These are phyloP conservation scores for Rhyacophila evoluta DNA, from an alignment of 2,888 invertebrate species.

Conservation along the genomic window DNA sequence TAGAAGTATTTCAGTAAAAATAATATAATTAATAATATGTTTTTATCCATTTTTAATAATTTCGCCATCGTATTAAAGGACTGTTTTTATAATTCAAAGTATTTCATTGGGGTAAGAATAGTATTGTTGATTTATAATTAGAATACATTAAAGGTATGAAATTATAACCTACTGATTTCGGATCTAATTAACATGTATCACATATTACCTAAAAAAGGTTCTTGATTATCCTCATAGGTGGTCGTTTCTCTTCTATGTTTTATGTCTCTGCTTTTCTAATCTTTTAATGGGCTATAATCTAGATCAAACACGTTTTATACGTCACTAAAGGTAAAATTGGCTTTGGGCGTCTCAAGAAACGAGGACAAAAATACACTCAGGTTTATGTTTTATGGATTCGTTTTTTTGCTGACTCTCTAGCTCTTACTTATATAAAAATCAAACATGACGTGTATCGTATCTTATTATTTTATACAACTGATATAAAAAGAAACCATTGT, in stretches of 20 bases:
- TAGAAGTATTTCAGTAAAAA: too few relatives aligned
- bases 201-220: not conserved
- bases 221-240: not conserved
- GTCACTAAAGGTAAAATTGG: slow-evolving; percentile 36
- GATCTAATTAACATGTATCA: not conserved
- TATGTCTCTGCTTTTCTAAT: slow-evolving; percentile 31
- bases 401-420: not conserved
- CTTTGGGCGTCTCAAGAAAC: slow-evolving; percentile 15
- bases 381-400: slow-evolving; percentile 17
- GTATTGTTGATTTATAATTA: too few relatives aligned
- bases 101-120: too few relatives aligned
- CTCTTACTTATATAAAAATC: not conserved
- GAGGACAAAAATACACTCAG: slow-evolving; percentile 17
- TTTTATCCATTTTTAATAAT: too few relatives aligned
- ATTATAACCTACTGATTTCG: too few relatives aligned
- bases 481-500: too few relatives aligned
- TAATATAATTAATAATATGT: too few relatives aligned
- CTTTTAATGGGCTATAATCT: slow-evolving; percentile 40
- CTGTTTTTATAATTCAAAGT: too few relatives aligned
- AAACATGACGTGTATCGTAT: not conserved
- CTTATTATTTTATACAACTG: too few relatives aligned
- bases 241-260: slow-evolving; percentile 10
- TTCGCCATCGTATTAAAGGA: too few relatives aligned
- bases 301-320: slow-evolving; percentile 35
- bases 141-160: too few relatives aligned